These are phyloP conservation scores for Eristalis intricaria DNA, from an alignment of 2,888 invertebrate genomes.

Conservation along the genomic window DNA sequence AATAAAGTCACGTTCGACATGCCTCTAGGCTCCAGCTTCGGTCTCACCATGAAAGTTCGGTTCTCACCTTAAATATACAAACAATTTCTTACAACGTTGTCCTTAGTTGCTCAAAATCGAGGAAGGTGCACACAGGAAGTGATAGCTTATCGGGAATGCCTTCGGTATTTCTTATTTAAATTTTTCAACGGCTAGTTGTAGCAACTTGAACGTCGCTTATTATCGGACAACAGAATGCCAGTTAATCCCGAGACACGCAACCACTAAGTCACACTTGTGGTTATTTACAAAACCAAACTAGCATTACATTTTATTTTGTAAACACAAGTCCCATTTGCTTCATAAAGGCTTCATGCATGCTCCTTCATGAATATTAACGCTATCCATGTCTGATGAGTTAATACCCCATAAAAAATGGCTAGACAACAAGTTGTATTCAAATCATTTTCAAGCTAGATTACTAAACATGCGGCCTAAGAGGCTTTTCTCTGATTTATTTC, in stretches of 20 bases:
- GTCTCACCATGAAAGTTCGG: too few relatives aligned
- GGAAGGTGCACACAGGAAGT: not conserved
- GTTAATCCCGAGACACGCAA: not conserved
- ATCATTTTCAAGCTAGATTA: not conserved
- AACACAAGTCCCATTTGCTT: conserved; percentile 1
- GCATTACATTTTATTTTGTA: not conserved
- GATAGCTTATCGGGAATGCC: not conserved
- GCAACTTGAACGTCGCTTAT: not conserved
- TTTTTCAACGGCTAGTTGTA: not conserved
- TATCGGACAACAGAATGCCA: not conserved
- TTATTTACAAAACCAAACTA: not conserved
- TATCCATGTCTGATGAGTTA: conserved; percentile 6
- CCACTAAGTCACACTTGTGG: not conserved
- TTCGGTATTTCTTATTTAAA: not conserved
- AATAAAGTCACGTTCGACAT: too few relatives aligned
- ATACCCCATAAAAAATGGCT: conserved; percentile 15
- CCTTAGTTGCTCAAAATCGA: not conserved
- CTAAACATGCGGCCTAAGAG: conserved; percentile 3
- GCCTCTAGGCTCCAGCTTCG: too few relatives aligned
- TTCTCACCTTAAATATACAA: too few relatives aligned
- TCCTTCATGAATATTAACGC: not conserved
- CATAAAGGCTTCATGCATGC: conserved; percentile 7
- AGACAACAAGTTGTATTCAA: not conserved
- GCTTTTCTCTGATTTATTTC: conserved; percentile 33
- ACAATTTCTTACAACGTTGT: not conserved